Evolutionary conservation across 2,797 vertebrate species (phyloP).

Genomic region (Alcedo atthis): DNA sequence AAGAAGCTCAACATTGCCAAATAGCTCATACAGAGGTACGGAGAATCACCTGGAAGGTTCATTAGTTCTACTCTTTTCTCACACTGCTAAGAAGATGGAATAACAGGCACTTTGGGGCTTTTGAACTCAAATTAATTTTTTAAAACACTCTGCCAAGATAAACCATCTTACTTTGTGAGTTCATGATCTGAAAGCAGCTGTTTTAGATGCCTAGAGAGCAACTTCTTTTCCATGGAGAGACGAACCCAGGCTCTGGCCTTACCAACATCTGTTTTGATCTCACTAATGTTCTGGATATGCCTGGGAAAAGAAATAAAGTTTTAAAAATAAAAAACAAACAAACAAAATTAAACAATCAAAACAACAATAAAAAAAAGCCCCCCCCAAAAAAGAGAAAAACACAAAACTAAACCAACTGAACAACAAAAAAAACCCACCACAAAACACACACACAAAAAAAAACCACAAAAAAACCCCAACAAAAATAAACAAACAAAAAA

Average conservation of each 20-base stretch:
- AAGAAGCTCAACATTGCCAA: not conserved
- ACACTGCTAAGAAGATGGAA: not conserved
- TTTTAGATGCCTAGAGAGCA: conserved; percentile 96
- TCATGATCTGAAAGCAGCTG: conserved; percentile 96
- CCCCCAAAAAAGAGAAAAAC: no score
- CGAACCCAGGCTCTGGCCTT: conserved; percentile 98
- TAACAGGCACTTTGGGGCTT: not conserved
- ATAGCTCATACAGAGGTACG: not conserved
- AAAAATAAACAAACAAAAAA: no score
- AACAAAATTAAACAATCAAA: no score
- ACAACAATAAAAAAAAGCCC: no score
- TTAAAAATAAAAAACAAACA: not conserved
- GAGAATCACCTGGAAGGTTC: not conserved
- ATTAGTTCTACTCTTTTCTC: not conserved
- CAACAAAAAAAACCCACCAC: no score
- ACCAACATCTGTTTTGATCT: conserved; percentile 98
- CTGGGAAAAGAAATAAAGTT: conserved; percentile 61
- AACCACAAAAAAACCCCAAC: no score
- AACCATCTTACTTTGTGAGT: conserved; percentile 90
- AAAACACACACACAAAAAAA: no score
- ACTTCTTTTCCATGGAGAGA: conserved; percentile 98
- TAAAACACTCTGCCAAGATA: not conserved
- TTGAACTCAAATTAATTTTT: not conserved
- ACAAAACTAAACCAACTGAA: no score
- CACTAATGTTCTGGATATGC: conserved; percentile 97